These are phyloP conservation scores for Epistrophella euchroma DNA, from an alignment of 2,888 invertebrate genomes.

Conservation along the genomic window DNA sequence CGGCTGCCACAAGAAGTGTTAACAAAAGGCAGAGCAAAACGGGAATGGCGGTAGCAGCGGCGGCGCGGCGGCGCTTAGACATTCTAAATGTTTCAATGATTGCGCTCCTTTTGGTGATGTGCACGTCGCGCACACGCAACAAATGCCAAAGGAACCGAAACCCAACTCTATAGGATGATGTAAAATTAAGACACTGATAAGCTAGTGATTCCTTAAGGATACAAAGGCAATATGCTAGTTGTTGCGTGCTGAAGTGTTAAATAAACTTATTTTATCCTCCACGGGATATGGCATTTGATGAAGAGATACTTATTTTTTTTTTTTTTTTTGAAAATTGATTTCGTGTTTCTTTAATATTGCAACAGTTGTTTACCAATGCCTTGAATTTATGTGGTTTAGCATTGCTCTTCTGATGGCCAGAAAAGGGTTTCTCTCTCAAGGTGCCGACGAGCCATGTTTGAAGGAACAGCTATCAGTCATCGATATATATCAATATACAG, in stretches of 20 bases:
- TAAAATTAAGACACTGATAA: slow-evolving; percentile 55
- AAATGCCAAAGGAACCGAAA: slow-evolving; percentile 39
- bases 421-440: slow-evolving; percentile 43
- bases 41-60: neutral
- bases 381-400: slow-evolving; percentile 40
- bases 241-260: slow-evolving; percentile 70
- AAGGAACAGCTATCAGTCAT: slow-evolving; percentile 51
- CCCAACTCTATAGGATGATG: slow-evolving; percentile 28
- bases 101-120: slow-evolving; percentile 8
- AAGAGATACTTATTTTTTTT: slow-evolving; percentile 23
- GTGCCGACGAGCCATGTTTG: neutral
- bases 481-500: slow-evolving; percentile 10
- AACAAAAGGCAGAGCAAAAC: slow-evolving; percentile 26
- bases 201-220: slow-evolving; percentile 54
- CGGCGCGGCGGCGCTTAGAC: slow-evolving; percentile 49
- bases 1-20: slow-evolving; percentile 34
- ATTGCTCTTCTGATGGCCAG: neutral
- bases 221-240: slow-evolving; percentile 15
- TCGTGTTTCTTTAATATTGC: slow-evolving; percentile 51
- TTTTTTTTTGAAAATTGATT: slow-evolving; percentile 40
- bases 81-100: slow-evolving; percentile 38
- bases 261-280: slow-evolving; percentile 38
- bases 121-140: slow-evolving; percentile 52
- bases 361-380: slow-evolving; percentile 56
- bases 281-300: slow-evolving; percentile 42